Base-by-base conservation (phyloP, 1,140 invertebrate species). In the Bombus sylvicola region DNA sequence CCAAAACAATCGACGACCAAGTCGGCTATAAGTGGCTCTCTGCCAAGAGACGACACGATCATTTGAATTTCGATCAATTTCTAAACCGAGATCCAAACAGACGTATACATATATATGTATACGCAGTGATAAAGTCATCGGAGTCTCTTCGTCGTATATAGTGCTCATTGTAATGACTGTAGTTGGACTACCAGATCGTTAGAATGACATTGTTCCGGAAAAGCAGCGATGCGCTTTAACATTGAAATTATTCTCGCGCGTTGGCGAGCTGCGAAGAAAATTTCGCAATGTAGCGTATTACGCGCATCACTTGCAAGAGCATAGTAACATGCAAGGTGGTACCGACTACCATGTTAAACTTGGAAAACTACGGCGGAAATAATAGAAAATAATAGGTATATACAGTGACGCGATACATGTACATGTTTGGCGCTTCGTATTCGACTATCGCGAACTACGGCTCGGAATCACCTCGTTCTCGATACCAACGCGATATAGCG, bases 211-310 rank as follows among this genome's bases (percentile, higher is more conserved):
- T 57, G 34, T 34, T n/a, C 28, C 8, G 74, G 74, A 69, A 83
- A 69, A 66, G 3, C 62, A 41, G 13, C 39, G 57, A 22, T 13
- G 15, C 34, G 12, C 3, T 47, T 43, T 39, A 77, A 25, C 34
- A 57, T 71, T 78, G 31, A 57, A 66, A 79, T 88, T 80, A 84
- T 84, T 71, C 39, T 37, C 9, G 12, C 8, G 31, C n/a, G 62
- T 88, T 77, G 73, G 25, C 71, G 39, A 39, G 41, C 2, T 10
- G 6, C 18, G 47, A 76, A 2, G 18, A 66, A 74, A 68, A 79
- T 89, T 57, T 85, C 53, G 59, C 72, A 85, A 73, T 28, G 37
- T n/a, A 39, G 5, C 71, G 31, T 34, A 47, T 81, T 81, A 81
- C 66, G 47, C 69, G 76, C 62, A 77, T 34, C 57, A 62, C 62